Percentiles rank a stretch among this genome's conserved stretches.
These are phyloP conservation scores for Macrobrachium nipponense DNA, from an alignment of 1,140 invertebrate genomes.

Conservation along the genomic window DNA sequence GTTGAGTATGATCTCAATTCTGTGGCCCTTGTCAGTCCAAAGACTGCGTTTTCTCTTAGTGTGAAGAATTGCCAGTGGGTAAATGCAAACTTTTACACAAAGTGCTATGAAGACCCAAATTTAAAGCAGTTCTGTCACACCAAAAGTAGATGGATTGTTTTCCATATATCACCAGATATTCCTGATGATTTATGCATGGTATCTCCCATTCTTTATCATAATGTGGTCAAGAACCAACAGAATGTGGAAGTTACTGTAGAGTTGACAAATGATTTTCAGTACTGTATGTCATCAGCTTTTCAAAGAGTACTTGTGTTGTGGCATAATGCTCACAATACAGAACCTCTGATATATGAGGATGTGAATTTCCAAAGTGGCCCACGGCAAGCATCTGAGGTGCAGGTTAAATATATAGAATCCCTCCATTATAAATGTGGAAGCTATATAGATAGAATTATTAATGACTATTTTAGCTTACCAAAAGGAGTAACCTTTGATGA, in stretches of 20 bases:
- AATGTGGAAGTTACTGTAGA: conserved; percentile 3
- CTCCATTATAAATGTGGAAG: conserved; percentile 35
- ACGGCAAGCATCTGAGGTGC: conserved; percentile 26
- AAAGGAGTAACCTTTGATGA: conserved; percentile 29
- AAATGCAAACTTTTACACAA: not conserved
- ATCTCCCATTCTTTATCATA: conserved; percentile 35
- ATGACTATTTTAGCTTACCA: conserved; percentile 35
- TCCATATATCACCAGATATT: conserved; percentile 9
- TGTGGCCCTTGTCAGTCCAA: conserved; percentile 33
- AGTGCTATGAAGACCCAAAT: not conserved
- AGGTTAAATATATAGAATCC: conserved; percentile 41
- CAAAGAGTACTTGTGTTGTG: conserved; percentile 32
- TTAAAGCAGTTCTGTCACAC: not conserved
- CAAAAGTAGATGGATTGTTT: conserved; percentile 37
- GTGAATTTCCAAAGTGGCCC: not conserved
- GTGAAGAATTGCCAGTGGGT: conserved; percentile 39
- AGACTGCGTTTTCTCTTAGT: conserved; percentile 15
- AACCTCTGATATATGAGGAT: not conserved
- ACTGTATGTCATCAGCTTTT: conserved; percentile 19
- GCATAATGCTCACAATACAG: conserved; percentile 23
- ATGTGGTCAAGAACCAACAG: conserved; percentile 17
- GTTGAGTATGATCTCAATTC: conserved; percentile 45
- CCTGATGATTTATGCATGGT: conserved; percentile 18
- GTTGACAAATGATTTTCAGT: conserved; percentile 1
- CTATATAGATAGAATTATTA: conserved; percentile 32